Evolutionary conservation across 2,797 vertebrate species (phyloP), one percentile per base, ranked within the genome.

Genomic region (Austrolebias charrua): DNA sequence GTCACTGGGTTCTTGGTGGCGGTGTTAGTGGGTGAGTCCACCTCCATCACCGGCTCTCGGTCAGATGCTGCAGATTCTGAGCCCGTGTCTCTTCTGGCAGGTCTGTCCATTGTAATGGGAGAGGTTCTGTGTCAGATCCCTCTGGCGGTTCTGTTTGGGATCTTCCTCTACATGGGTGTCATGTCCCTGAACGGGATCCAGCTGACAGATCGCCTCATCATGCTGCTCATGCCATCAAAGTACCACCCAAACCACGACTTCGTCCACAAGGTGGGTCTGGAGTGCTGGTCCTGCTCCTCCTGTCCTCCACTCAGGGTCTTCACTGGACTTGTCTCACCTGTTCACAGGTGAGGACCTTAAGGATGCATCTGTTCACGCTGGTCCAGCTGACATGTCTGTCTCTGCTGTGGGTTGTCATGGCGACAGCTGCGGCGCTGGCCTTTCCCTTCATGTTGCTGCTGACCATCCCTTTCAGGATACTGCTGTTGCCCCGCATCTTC

Each of bases 91-190:
- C 24, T 16, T 60, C 65, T 1, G 20, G 24, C 75, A 93, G 92
- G 92, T 61, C 70, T 93, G 46, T 93, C 92, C 20, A 94, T 98
- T 0, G 96, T 98, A 44, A 96, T 98, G 0, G 95, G 95, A 15
- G 92, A 96, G 20, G 90, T 96, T 35, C 92, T 98, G 50, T 90
- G 94, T 45, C 88, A 94, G 90, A 97, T 98, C 59, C 96, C 96
- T 0, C 79, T 98, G 53, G 95, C 96, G 0, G 96, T 98, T 33
- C 93, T 98, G 56, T 98, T 98, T 2, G 96, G 96, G 14, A 97
- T 98, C 76, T 98, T 98, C 81, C 92, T 97, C 31, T 97, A 97
- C 82, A 97, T 97, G 96, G 96, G 96, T 0, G 94, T 98, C 49
- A 96, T 96, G 79, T 98, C 96, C 0, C 91, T 98, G 15, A 96